These are phyloP conservation scores for Urocolius indicus DNA, from an alignment of 2,113 vertebrate species.

Conservation along the genomic window DNA sequence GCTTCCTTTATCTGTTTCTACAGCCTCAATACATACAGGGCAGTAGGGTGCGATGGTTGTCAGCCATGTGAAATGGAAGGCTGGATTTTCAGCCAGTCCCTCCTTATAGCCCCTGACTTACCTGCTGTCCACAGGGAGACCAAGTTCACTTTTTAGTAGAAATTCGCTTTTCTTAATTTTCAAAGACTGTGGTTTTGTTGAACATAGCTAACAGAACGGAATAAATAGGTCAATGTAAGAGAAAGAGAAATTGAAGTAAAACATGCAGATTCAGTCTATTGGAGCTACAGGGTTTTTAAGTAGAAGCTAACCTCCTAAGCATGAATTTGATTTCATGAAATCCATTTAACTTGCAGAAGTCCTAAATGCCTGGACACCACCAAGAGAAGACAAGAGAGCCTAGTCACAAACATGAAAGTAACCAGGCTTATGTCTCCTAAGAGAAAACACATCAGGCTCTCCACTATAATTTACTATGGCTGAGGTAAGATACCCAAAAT, in stretches of 20 bases:
- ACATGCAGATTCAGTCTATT: neutral
- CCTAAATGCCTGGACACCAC: neutral
- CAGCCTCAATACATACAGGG: accelerated
- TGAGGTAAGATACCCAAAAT: neutral
- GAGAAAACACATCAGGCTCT: neutral
- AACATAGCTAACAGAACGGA: neutral
- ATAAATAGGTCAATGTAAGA: neutral
- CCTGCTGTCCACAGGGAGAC: neutral
- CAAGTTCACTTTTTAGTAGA: neutral
- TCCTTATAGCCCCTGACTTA: neutral
- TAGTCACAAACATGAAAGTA: neutral
- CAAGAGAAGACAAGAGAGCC: neutral
- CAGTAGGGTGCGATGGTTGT: neutral
- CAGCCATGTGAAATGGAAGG: neutral
- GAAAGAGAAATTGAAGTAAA: neutral
- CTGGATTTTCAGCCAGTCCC: neutral
- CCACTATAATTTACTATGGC: neutral
- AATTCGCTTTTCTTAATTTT: neutral
- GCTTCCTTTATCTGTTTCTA: neutral
- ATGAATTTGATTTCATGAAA: neutral
- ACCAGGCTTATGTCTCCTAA: neutral
- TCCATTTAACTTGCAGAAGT: neutral
- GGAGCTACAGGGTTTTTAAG: neutral
- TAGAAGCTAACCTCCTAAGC: neutral
- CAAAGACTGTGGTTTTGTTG: neutral